phyloP scores from a whole-genome alignment of 2,888 invertebrate genomes.

The Isotomurus palustris region DNA sequence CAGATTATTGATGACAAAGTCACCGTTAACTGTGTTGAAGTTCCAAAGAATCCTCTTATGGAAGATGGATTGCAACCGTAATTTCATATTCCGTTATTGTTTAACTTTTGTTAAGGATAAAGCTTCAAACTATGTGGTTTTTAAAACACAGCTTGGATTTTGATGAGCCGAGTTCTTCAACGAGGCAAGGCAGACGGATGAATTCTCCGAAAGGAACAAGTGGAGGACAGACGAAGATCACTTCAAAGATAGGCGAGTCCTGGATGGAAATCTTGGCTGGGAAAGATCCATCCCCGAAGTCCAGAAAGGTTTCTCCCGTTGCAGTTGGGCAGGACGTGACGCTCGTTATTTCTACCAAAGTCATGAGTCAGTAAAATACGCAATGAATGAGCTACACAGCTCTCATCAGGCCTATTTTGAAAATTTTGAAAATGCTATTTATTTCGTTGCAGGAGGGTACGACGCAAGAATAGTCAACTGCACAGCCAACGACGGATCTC shows the following conservation, averaged over 20 bases:
- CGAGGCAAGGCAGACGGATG: slow-evolving; percentile 39
- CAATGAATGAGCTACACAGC: neutral
- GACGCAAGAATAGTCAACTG: slow-evolving; percentile 72
- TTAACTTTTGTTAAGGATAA: too few species aligned
- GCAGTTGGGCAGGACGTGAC: slow-evolving; percentile 45
- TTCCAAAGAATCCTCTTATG: slow-evolving; percentile 18
- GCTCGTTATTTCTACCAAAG: slow-evolving; percentile 45
- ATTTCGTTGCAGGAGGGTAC: slow-evolving; percentile 58
- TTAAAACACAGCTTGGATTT: slow-evolving; percentile 2
- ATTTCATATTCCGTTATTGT: slow-evolving; percentile 1
- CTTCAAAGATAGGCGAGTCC: slow-evolving; percentile 42
- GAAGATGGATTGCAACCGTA: slow-evolving; percentile 20
- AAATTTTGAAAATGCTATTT: neutral
- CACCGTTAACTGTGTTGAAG: slow-evolving; percentile 39
- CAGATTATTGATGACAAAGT: slow-evolving; percentile 45
- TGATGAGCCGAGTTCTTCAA: slow-evolving; percentile 17
- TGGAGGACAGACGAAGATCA: slow-evolving; percentile 32
- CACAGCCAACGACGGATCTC: slow-evolving; percentile 68
- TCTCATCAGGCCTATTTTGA: neutral
- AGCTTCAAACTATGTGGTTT: too few species aligned
- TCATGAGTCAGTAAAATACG: slow-evolving; percentile 30
- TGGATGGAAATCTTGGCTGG: slow-evolving; percentile 45
- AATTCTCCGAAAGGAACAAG: slow-evolving; percentile 21
- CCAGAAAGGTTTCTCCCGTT: slow-evolving; percentile 39
- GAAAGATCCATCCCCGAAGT: slow-evolving; percentile 45